phyloP scores from a whole-genome alignment of 2,888 invertebrate genomes.

The Tenthredo notha region DNA sequence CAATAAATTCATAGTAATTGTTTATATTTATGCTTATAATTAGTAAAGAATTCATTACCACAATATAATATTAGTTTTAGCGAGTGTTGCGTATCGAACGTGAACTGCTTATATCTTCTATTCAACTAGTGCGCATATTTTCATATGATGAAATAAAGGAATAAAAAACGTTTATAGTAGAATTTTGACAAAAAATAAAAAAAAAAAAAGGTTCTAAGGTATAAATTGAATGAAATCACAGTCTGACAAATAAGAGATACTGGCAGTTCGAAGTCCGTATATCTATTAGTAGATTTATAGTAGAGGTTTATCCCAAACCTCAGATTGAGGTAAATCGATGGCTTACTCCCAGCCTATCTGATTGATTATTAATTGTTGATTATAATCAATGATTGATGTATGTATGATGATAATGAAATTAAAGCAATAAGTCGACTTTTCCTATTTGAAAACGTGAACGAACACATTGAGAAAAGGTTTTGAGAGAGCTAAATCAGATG shows the following conservation, averaged over 20 bases:
- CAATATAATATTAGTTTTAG: constrained; percentile 35
- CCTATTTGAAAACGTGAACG: not conserved
- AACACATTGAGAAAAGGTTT: not conserved
- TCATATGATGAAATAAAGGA: not conserved
- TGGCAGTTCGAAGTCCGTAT: constrained; percentile 45
- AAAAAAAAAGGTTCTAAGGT: not conserved
- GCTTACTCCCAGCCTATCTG: not conserved
- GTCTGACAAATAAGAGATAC: constrained; percentile 42
- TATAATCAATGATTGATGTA: not conserved
- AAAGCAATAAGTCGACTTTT: not conserved
- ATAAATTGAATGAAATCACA: not conserved
- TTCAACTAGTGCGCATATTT: not conserved
- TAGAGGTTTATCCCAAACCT: not conserved
- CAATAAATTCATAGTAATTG: constrained; percentile 1
- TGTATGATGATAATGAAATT: not conserved
- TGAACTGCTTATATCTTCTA: constrained; percentile 44
- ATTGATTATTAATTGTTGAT: not conserved
- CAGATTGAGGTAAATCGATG: constrained; percentile 4
- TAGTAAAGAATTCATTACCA: constrained; percentile 36
- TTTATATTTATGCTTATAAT: not conserved
- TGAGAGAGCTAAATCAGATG: constrained; percentile 5
- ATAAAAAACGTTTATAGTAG: not conserved
- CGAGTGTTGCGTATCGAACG: constrained; percentile 40
- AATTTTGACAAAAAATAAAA: not conserved
- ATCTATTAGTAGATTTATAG: constrained; percentile 35